These are phyloP conservation scores for Hyperoodon ampullatus DNA, from an alignment of 2,113 vertebrate species.

Conservation along the genomic window DNA sequence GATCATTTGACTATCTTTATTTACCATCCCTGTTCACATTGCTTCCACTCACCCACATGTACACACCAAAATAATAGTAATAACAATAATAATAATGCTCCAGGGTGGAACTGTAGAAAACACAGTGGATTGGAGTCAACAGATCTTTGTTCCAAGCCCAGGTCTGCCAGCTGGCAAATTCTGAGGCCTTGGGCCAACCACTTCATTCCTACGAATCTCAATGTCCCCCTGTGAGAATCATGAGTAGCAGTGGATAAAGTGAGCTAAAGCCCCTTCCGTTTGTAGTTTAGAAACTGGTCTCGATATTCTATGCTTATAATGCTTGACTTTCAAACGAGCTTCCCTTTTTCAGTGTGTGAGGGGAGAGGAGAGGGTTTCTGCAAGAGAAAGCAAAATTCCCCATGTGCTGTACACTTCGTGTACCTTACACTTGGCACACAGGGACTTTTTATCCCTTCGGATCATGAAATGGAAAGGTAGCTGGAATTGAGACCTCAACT, in stretches of 20 bases:
- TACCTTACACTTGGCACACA: not conserved
- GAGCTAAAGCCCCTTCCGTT: not conserved
- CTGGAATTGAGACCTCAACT: not conserved
- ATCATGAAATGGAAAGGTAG: slow-evolving; percentile 2
- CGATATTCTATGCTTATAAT: not conserved
- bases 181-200: not conserved
- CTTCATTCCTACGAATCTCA: not conserved
- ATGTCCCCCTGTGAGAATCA: not conserved
- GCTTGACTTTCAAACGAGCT: slow-evolving; percentile 45
- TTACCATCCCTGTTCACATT: not conserved
- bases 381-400: slow-evolving; percentile 56
- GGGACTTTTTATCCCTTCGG: slow-evolving; percentile 23
- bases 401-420: not conserved
- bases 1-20: not conserved
- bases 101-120: not conserved
- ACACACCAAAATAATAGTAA: not conserved
- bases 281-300: not conserved
- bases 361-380: slow-evolving; percentile 17
- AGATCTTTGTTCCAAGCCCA: not conserved
- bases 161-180: not conserved
- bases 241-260: not conserved
- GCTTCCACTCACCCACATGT: not conserved
- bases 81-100: not conserved
- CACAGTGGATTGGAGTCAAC: too few relatives aligned
- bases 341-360: not conserved